Evolutionary conservation across 2,888 invertebrate genomes (phyloP).

Genomic region (Polyommatus icarus): DNA sequence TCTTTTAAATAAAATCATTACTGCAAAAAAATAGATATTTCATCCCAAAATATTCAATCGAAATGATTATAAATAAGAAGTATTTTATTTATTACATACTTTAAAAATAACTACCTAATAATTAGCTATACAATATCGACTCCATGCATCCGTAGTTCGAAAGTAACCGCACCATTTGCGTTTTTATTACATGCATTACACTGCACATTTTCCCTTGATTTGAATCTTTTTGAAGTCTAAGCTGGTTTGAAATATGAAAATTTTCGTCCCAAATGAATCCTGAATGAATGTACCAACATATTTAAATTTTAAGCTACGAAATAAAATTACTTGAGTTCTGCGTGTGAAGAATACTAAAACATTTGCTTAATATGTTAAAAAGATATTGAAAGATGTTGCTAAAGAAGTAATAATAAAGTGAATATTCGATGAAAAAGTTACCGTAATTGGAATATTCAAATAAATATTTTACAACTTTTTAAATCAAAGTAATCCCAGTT

Average conservation of each 20-base stretch:
- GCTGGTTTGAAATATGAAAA: conserved; percentile 35
- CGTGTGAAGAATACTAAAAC: background rate
- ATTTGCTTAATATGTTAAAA: background rate
- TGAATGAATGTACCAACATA: background rate
- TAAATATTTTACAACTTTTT: background rate
- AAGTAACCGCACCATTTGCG: conserved; percentile 39
- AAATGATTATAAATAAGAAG: too few relatives aligned
- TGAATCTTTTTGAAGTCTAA: conserved; percentile 45
- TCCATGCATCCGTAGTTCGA: conserved; percentile 33
- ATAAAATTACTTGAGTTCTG: conserved; percentile 18
- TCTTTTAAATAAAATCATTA: too few relatives aligned
- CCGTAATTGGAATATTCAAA: background rate
- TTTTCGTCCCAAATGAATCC: conserved; percentile 25
- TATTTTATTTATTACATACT: too few relatives aligned
- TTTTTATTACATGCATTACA: conserved; percentile 45
- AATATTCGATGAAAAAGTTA: background rate
- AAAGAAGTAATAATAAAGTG: background rate
- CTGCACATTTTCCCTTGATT: conserved; percentile 43
- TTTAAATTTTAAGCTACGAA: background rate
- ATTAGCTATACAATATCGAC: conserved; percentile 19
- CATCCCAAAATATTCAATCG: too few relatives aligned
- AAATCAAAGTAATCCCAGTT: background rate
- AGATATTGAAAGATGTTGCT: too few relatives aligned
- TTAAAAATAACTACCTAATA: too few relatives aligned
- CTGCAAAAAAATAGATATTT: too few relatives aligned